Percentiles rank a stretch among this genome's conserved stretches.
phyloP scores from a whole-genome alignment of 2,797 vertebrate genomes.

The Pseudomugil gertrudae region DNA sequence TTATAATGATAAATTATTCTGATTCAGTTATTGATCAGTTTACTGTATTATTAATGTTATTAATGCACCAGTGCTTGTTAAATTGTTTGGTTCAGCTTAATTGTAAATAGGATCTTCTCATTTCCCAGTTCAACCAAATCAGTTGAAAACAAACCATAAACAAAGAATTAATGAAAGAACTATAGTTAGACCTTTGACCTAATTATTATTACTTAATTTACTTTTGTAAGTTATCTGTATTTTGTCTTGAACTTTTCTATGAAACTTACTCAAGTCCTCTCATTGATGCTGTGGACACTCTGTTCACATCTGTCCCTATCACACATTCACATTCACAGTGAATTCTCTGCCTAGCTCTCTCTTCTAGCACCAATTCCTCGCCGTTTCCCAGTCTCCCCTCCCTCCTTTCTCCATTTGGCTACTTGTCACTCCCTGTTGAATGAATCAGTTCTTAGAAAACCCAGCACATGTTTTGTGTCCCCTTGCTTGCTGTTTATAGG shows the following conservation, averaged over 20 bases:
- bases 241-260: neutral
- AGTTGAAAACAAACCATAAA: neutral
- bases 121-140: too few relatives aligned
- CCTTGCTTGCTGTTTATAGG: conserved; percentile 20
- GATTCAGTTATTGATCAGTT: too few relatives aligned
- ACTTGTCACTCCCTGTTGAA: conserved; percentile 48
- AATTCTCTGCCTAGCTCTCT: conserved; percentile 9
- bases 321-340: conserved; percentile 23
- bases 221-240: neutral
- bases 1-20: too few relatives aligned
- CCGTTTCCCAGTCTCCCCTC: conserved; percentile 3
- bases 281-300: conserved; percentile 9
- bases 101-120: neutral
- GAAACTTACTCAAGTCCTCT: neutral
- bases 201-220: neutral
- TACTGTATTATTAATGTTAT: too few relatives aligned
- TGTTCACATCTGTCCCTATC: conserved; percentile 5
- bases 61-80: neutral
- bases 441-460: conserved; percentile 69
- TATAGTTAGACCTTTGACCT: neutral
- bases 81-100: neutral
- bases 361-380: neutral
- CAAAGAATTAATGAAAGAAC: neutral
- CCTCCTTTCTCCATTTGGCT: conserved; percentile 11
- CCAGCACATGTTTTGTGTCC: conserved; percentile 56